Evolutionary conservation across 2,888 invertebrate genomes (phyloP).

Genomic region (Catocala nupta): DNA sequence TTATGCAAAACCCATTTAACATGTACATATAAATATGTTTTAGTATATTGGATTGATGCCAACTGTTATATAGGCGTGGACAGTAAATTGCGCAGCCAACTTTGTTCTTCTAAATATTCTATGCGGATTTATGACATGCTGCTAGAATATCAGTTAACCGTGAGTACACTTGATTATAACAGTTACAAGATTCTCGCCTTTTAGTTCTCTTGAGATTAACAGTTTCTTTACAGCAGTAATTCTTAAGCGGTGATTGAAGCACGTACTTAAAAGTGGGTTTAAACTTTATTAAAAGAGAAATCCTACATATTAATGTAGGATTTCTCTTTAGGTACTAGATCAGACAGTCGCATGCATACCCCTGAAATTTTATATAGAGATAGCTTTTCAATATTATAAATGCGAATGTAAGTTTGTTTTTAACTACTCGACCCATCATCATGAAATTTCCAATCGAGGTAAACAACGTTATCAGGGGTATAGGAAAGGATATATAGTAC

Average conservation of each 20-base stretch:
- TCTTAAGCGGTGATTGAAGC: neutral
- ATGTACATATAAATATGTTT: conserved; percentile 44
- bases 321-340: too few relatives aligned
- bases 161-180: conserved; percentile 20
- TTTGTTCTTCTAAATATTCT: conserved; percentile 52
- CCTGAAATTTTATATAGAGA: too few relatives aligned
- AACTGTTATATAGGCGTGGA: conserved; percentile 37
- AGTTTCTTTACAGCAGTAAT: neutral
- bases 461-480: too few relatives aligned
- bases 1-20: conserved; percentile 37
- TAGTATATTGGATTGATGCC: conserved; percentile 46
- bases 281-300: too few relatives aligned
- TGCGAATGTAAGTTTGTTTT: too few relatives aligned
- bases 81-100: conserved; percentile 37
- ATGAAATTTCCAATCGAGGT: too few relatives aligned
- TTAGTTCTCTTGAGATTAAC: conserved; percentile 7
- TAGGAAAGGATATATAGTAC: too few relatives aligned
- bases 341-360: too few relatives aligned
- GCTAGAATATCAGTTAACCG: conserved; percentile 3
- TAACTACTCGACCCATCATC: too few relatives aligned
- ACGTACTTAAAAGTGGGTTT: neutral
- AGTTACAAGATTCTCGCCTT: conserved; percentile 14
- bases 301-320: too few relatives aligned
- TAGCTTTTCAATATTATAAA: too few relatives aligned
- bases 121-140: conserved; percentile 32